Base-by-base conservation (phyloP, 2,888 invertebrate species). In the Synergus umbraculus region DNA sequence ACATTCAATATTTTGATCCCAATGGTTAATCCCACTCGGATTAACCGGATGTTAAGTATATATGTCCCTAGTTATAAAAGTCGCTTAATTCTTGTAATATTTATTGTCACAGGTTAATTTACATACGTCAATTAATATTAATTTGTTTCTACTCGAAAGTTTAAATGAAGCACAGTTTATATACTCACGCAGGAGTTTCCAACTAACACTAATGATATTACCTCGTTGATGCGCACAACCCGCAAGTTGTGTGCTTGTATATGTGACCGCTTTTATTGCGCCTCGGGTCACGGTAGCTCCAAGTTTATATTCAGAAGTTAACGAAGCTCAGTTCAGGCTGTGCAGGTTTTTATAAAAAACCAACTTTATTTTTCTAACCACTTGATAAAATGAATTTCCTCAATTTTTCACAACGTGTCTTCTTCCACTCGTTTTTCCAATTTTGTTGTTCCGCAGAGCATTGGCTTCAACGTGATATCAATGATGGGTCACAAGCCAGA, bases 281-380 rank as follows among this genome's bases (percentile, higher is more conserved):
- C 73, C 54, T 54, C 37, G 73, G 73, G 73, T 73, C 73, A 73
- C 73, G 54, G 29, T 73, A 54, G 15, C 54, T 73, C 73, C 10
- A 73, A 13, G 37, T 54, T 41, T 37, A n/a, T 54, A 54, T 73
- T 29, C 73, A 37, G 54, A 37, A 54, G 15, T 69, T 69, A 63
- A 63, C 60, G 69, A 69, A 69, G 15, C 69, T 69, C 49, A 37
- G 37, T 49, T 69, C 49, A 69, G n/a, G 10, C 69, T 54, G 54
- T 54, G n/a, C 37, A 41, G 41, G 41, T 73, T 73, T 73, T 73
- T 41, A 73, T 73, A 54, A 73, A 73, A 41, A 49, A n/a, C 54
- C 54, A 73, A 54, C 54, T 73, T 73, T 54, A 73, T 73, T 73
- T 73, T 58, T 29, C 54, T 54, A 73, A 54, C 54, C 49, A 37